Conservation (phyloP, 2,888 invertebrate species). For the Anaspis maculata region DNA sequence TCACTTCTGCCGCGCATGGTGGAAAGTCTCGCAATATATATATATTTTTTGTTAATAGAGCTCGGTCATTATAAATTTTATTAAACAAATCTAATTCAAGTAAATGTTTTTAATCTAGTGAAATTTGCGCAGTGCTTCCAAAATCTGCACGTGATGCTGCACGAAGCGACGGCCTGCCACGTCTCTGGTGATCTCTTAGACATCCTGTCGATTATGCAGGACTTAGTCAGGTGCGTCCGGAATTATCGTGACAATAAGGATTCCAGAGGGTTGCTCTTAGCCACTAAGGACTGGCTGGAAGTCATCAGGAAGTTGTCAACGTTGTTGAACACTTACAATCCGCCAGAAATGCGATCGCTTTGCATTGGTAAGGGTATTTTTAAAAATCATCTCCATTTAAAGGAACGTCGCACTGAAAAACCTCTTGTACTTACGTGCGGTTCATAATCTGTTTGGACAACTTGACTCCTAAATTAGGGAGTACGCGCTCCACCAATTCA, state of each 20-base stretch:
- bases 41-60: no score
- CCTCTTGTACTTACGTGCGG: no score
- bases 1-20: no score
- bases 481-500: no score
- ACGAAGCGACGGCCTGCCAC: slow-evolving; percentile 86
- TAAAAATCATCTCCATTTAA: no score
- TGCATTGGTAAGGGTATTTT: slow-evolving; percentile 64
- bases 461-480: no score
- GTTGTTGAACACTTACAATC: slow-evolving; percentile 81
- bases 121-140: slow-evolving; percentile 63
- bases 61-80: no score
- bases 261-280: slow-evolving; percentile 55
- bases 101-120: slow-evolving; percentile 1
- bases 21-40: no score
- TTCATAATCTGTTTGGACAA: no score
- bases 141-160: slow-evolving; percentile 87
- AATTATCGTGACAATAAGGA: slow-evolving; percentile 59
- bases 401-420: no score
- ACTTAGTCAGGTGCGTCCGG: slow-evolving; percentile 63
- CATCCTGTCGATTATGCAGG: slow-evolving; percentile 68
- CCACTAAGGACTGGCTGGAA: slow-evolving; percentile 82
- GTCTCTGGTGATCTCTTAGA: slow-evolving; percentile 78
- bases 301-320: slow-evolving; percentile 80
- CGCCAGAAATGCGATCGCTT: slow-evolving; percentile 71
- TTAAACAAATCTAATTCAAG: neutral